Percentiles rank a stretch among this genome's conserved stretches.
Conservation (phyloP, 1,140 invertebrate species). For the Lucilia cuprina region DNA sequence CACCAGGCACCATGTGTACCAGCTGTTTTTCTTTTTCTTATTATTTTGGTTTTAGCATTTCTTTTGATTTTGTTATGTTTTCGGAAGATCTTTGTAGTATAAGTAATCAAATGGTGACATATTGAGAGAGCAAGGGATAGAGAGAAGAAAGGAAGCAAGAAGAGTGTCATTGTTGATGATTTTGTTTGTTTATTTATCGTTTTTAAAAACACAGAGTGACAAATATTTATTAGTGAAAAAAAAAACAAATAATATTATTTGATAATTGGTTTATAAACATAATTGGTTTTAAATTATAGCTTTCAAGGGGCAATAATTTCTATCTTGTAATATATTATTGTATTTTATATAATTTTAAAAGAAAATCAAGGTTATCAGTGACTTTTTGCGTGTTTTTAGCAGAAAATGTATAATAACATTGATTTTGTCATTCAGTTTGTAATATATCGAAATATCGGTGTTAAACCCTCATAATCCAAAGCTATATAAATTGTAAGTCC, state of each 20-base stretch:
- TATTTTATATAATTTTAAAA: too few species aligned
- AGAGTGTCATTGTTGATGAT: background rate
- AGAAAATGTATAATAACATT: too few species aligned
- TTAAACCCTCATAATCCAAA: too few species aligned
- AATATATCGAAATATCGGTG: too few species aligned
- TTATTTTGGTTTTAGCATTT: background rate
- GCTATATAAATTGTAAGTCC: too few species aligned
- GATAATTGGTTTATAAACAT: background rate
- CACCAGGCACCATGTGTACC: conserved; percentile 16
- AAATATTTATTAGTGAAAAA: background rate
- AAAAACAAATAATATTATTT: background rate
- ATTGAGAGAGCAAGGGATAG: background rate
- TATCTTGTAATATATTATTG: too few species aligned
- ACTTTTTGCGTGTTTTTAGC: too few species aligned
- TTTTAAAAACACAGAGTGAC: background rate
- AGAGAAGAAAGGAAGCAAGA: background rate
- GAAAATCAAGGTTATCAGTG: too few species aligned
- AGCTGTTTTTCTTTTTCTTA: background rate
- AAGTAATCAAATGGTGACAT: background rate
- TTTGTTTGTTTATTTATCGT: background rate
- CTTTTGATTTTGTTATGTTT: background rate
- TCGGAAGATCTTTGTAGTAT: background rate
- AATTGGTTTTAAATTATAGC: too few species aligned
- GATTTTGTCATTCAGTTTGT: too few species aligned
- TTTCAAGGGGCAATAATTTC: too few species aligned